These are phyloP conservation scores for Dendrolimus kikuchii DNA, from an alignment of 1,140 invertebrate genomes.

Conservation along the genomic window DNA sequence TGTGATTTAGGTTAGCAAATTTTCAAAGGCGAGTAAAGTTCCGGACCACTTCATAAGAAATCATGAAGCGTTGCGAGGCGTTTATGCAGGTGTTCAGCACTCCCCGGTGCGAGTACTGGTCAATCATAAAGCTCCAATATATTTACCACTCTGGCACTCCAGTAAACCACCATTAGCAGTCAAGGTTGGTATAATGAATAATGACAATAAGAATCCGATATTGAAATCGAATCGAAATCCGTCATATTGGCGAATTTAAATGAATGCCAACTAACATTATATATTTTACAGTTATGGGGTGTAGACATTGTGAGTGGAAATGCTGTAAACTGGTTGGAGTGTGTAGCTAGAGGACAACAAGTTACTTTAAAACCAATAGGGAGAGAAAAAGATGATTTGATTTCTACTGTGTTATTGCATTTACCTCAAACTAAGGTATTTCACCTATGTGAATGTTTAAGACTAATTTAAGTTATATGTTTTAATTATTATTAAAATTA, in stretches of 20 bases:
- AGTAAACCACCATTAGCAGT: constrained; percentile 66
- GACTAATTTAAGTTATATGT: constrained; percentile 7
- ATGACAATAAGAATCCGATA: constrained; percentile 9
- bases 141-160: constrained; percentile 69
- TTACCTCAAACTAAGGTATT: constrained; percentile 53
- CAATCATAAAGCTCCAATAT: constrained; percentile 61
- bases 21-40: constrained; percentile 61
- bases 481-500: no score
- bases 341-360: constrained; percentile 55
- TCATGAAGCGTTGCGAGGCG: constrained; percentile 54
- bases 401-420: constrained; percentile 58
- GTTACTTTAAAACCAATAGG: constrained; percentile 53
- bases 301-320: constrained; percentile 59
- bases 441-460: constrained; percentile 4
- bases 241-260: constrained; percentile 6
- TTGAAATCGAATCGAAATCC: neutral
- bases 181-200: constrained; percentile 39
- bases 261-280: constrained; percentile 15
- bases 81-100: constrained; percentile 55
- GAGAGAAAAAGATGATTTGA: constrained; percentile 52
- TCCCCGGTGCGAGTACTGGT: constrained; percentile 54
- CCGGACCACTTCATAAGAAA: constrained; percentile 60
- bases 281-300: constrained; percentile 52
- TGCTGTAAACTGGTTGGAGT: constrained; percentile 63
- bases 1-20: constrained; percentile 66